Evolutionary conservation across 2,888 invertebrate genomes (phyloP).

Genomic region (Drosophila antonietae): DNA sequence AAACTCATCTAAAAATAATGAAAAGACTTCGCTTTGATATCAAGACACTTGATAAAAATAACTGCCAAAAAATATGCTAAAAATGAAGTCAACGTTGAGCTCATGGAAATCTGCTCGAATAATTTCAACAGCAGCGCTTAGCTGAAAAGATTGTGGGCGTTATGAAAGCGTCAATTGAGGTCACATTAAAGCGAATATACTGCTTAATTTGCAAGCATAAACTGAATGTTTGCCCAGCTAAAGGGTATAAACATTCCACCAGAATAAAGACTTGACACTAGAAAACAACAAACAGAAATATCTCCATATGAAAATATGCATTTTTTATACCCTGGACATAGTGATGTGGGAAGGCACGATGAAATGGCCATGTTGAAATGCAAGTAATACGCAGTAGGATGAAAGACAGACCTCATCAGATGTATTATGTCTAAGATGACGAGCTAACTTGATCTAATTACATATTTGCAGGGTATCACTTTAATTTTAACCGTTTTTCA

Average conservation of each 20-base stretch:
- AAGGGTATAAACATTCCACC: background rate
- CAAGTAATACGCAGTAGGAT: background rate
- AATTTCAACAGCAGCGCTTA: background rate
- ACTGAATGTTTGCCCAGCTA: background rate
- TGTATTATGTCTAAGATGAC: background rate
- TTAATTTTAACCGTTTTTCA: too few relatives aligned
- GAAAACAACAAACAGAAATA: slow-evolving; percentile 11
- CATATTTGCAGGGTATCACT: too few relatives aligned
- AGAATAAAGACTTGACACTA: background rate
- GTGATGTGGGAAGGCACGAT: background rate
- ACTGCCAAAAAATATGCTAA: slow-evolving; percentile 12
- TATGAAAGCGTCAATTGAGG: background rate
- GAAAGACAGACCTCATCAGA: background rate
- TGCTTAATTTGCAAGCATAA: background rate
- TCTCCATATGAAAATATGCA: slow-evolving; percentile 4
- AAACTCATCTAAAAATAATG: slow-evolving; percentile 6
- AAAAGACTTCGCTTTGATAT: slow-evolving; percentile 17
- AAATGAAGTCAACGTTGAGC: slow-evolving; percentile 8
- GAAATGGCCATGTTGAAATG: background rate
- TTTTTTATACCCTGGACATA: background rate
- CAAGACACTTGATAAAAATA: slow-evolving; percentile 15
- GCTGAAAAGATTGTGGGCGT: background rate
- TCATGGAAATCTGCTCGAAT: background rate
- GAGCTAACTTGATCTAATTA: background rate
- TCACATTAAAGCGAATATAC: background rate